Base-by-base conservation (phyloP, 2,888 invertebrate species). In the Hoplodrina blanda region DNA sequence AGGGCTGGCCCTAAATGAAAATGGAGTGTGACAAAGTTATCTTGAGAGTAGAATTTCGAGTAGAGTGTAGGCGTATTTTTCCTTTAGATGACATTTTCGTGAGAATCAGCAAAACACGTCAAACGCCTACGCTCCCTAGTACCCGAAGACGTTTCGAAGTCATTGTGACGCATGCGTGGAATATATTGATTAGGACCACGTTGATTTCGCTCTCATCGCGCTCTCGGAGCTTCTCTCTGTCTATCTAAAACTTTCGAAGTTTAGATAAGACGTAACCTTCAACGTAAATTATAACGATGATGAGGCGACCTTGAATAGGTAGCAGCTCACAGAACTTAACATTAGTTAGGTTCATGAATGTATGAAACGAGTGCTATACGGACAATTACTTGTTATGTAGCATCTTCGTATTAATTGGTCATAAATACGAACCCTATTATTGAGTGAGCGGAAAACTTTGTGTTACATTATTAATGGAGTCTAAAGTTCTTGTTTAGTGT, bases 121-220 rank as follows among this genome's bases (percentile, higher is more conserved):
- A 85, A 87, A 83, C 87, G 85, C 89, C 90, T 83, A 89, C 91
- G 89, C 87, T 86, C 69, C 68, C 72, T 66, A 78, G 75, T 84
- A 73, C 75, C 73, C 75, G 78, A 87, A 88, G 88, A 89, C 86
- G 80, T 82, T 87, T 83, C 49, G 74, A 83, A 84, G 87, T 83
- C 85, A 86, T 86, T 78, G 81, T 89, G 91, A 94, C 96, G 96
- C 96, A 96, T 95, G 96, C 96, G 96, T 93, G 89, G 83, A 91
- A 88, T 86, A 83, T 95, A 95, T 96, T 93, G 95, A 95, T 96
- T 93, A 86, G 85, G 88, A 84, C 88, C 87, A 84, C 85, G 90
- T 89, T 89, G 91, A 92, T 91, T 91, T 89, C 87, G 84, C 89
- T 88, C 87, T 87, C 86, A 77, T 76, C 80, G 81, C 83, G 80